Conservation (phyloP, 2,888 invertebrate genomes). For the Laspeyria flexula region DNA sequence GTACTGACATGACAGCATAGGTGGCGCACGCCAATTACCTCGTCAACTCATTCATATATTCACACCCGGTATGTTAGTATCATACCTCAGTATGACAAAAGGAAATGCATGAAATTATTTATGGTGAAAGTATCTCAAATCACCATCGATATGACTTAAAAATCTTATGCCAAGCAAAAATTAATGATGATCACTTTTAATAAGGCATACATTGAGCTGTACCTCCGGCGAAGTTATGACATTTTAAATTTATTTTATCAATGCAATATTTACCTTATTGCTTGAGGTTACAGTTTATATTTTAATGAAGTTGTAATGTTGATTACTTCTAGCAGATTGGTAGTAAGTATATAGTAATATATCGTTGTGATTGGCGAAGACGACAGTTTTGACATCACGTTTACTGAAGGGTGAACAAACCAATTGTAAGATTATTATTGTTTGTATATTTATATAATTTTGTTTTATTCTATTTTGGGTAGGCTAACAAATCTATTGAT, state of each 20-base stretch:
- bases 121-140: slow-evolving; percentile 2
- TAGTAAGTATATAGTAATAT: background rate
- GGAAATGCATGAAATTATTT: slow-evolving; percentile 11
- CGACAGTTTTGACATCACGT: slow-evolving; percentile 6
- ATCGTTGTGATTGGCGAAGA: background rate
- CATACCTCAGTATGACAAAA: slow-evolving; percentile 11
- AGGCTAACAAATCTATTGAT: background rate
- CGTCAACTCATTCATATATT: slow-evolving; percentile 16
- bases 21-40: slow-evolving; percentile 1
- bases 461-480: background rate
- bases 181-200: no score
- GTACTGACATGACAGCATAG: background rate
- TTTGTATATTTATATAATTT: background rate
- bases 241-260: no score
- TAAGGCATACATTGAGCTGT: no score
- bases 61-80: background rate
- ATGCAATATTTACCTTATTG: no score
- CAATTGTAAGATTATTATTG: slow-evolving; percentile 9
- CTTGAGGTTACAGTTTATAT: background rate
- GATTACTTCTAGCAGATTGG: background rate
- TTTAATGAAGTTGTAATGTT: background rate
- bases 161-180: no score
- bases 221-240: no score
- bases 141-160: background rate
- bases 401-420: background rate